Base-by-base conservation (phyloP, 92 coral and sea anemone species). In the Bergia puertoricense region DNA sequence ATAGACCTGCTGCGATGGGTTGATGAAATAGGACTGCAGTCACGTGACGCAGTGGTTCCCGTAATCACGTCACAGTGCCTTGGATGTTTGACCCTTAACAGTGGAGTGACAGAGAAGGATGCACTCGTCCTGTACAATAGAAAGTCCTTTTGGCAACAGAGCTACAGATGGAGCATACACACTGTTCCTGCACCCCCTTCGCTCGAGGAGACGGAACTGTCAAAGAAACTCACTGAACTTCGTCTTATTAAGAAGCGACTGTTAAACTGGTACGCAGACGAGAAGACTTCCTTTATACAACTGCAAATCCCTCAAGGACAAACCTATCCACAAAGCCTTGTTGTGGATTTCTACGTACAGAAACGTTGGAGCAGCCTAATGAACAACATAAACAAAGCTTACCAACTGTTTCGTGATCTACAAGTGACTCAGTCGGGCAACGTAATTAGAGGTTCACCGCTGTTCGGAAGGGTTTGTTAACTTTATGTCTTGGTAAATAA, bases 141-240 rank as follows among this genome's bases (percentile, higher is more conserved):
- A 30, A 30, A 30, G 30, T 30, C 30, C 30, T 30, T 30, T 30
- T 30, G 30, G 30, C 30, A 30, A 0, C 30, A 30, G 30, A 30
- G 30, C 30, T 30, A 30, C 30, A 30, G 30, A 30, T 30, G 30
- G 30, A 30, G 30, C 30, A 30, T 30, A 30, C 0, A 30, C 30
- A 30, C 30, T 30, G 11, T 50, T 40, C 85, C 89, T 38, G 30
- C 73, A 1, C 82, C 23, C 37, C 90, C 92, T 16, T 1, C 62
- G 14, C 75, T 71, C 8, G 38, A 10, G 8, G 75, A 20, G 1
- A 30, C 75, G 9, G 75, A 71, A 18, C 9, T 71, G 22, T 8
- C 23, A 20, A 30, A 20, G 22, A 71, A 71, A 30, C 23, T 71
- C 38, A 8, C 23, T 3, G 75, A 71, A 30, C 30, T 71, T 0